Percentiles rank a stretch among this genome's conserved stretches.
Conservation (phyloP, 2,113 vertebrate genomes). For the Takifugu bimaculatus region DNA sequence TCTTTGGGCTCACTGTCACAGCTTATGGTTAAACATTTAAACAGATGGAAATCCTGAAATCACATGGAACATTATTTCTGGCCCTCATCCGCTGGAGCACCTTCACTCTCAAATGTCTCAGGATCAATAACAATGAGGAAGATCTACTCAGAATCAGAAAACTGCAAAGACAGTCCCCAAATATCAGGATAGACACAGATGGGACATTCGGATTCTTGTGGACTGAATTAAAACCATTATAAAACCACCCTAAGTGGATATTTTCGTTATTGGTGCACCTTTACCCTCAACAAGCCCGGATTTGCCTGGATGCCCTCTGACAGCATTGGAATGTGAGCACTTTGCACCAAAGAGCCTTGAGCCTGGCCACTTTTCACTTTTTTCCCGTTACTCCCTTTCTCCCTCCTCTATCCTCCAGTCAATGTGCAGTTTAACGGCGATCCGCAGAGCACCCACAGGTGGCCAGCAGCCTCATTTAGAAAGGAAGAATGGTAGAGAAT, state of each 20-base stretch:
- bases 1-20: constrained; percentile 56
- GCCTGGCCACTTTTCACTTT: constrained; percentile 67
- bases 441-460: constrained; percentile 65
- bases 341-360: constrained; percentile 64
- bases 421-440: constrained; percentile 51
- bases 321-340: constrained; percentile 72
- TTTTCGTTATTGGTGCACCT: constrained; percentile 33
- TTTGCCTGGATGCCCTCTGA: constrained; percentile 70
- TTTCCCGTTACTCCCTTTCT: constrained; percentile 32
- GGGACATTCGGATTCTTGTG: background rate
- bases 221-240: background rate
- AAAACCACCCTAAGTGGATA: constrained; percentile 6
- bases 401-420: constrained; percentile 37
- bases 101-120: constrained; percentile 33
- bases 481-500: background rate
- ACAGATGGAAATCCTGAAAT: constrained; percentile 74
- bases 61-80: constrained; percentile 66
- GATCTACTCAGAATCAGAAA: background rate
- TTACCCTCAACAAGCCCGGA: constrained; percentile 65
- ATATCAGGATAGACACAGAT: background rate
- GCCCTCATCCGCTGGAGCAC: constrained; percentile 32
- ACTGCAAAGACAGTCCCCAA: constrained; percentile 4
- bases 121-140: constrained; percentile 35
- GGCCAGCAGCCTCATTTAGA: constrained; percentile 39
- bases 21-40: constrained; percentile 63